phyloP scores from a whole-genome alignment of 1,140 invertebrate species.

The Coelopa frigida region DNA sequence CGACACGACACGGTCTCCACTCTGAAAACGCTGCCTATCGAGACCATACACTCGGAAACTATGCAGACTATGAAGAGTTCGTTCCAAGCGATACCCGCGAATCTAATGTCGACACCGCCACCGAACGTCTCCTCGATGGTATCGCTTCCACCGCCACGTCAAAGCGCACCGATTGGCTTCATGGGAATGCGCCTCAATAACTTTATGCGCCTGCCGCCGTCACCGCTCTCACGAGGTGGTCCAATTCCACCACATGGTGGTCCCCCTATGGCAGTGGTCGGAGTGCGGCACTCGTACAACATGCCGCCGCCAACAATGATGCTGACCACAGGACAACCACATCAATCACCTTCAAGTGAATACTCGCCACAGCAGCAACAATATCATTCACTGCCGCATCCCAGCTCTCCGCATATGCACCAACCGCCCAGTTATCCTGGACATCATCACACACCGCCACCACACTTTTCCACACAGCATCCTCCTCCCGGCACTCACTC shows the following conservation, averaged over 20 bases:
- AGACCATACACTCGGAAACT: too few relatives aligned
- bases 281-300: constrained; percentile 5
- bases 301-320: constrained; percentile 12
- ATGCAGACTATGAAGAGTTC: too few relatives aligned
- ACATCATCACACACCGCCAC: background rate
- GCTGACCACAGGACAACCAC: too few relatives aligned
- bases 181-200: constrained; percentile 10
- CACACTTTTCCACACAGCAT: background rate
- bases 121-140: background rate
- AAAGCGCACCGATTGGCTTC: constrained; percentile 6
- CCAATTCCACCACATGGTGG: background rate
- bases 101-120: too few relatives aligned
- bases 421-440: background rate
- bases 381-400: too few relatives aligned
- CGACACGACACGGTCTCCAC: background rate
- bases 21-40: background rate
- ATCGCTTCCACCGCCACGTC: background rate
- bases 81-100: too few relatives aligned
- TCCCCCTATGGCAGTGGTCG: background rate
- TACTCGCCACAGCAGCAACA: too few relatives aligned
- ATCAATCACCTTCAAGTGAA: too few relatives aligned
- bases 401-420: background rate
- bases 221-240: background rate
- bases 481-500: background rate
- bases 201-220: constrained; percentile 9